Evolutionary conservation across 2,797 vertebrate species (phyloP), one percentile per base, ranked within the genome.

Genomic region (Botia almorhae): DNA sequence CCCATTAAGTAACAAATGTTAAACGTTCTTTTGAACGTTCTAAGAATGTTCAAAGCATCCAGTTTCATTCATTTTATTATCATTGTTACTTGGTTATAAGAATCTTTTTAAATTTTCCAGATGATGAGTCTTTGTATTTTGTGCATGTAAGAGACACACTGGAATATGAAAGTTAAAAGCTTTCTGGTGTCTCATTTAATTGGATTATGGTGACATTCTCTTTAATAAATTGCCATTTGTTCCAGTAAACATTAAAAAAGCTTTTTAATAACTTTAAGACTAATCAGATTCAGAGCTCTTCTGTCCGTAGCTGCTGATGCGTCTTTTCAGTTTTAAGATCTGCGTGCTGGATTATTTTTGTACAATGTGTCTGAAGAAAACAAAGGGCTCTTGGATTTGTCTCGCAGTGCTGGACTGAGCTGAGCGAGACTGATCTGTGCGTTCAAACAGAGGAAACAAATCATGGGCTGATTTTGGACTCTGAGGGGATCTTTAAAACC

Each of bases 111-210:
- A 29, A 29, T 4, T 29, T 29, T 79, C 67, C 13, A 78, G 69
- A 81, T 7, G 73, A 23, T 83, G 87, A 81, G 51, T 80, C 80
- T 61, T 77, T 77, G 16, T 58, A 23, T 39, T 74, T 58, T 56
- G 23, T 81, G 26, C 63, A 13, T 74, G 43, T 16, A 36, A 56
- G 58, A 79, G 69, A 36, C 71, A 29, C 8, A 39, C n/a, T 69
- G 64, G 43, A 50, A 60, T 39, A 82, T 65, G 33, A 36, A 21
- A 68, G 69, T 67, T 39, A 29, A 61, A 78, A 46, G 29, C 76
- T 76, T 12, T 80, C 51, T 29, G 53, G 69, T 51, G 51, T 60
- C 50, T 63, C 46, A 74, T 78, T 68, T 70, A 23, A 63, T 51
- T 50, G 67, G 21, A 65, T 83, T 72, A 73, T 48, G n/a, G 21